Evolutionary conservation across 2,888 invertebrate species (phyloP).

Genomic region (Apodemia zela): DNA sequence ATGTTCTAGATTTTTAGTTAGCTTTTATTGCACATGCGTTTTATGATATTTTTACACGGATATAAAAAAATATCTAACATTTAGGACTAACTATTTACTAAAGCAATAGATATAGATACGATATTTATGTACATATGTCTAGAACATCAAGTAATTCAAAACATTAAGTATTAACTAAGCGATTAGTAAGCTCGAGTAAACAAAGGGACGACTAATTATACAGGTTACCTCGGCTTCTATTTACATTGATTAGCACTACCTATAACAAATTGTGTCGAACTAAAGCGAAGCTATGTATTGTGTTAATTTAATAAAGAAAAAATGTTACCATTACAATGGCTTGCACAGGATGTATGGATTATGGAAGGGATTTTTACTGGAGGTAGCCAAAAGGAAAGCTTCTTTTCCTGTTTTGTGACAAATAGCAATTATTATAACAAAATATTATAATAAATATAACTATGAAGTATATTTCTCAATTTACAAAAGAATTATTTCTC

Average conservation of each 20-base stretch:
- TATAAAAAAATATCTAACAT: not conserved
- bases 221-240: not conserved
- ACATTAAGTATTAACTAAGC: constrained; percentile 12
- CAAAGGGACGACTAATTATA: constrained; percentile 4
- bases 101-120: not conserved
- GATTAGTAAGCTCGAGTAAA: constrained; percentile 19
- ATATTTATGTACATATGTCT: constrained; percentile 3
- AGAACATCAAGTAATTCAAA: not conserved
- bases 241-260: constrained; percentile 21
- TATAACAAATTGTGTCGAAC: constrained; percentile 17
- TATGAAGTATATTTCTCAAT: too few relatives aligned
- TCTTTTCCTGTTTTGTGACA: constrained; percentile 29
- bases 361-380: constrained; percentile 22
- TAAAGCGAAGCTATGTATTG: constrained; percentile 22
- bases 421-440: constrained; percentile 1
- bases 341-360: constrained; percentile 25
- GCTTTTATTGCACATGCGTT: not conserved
- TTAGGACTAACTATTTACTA: not conserved
- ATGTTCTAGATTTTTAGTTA: not conserved
- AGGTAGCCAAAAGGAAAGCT: constrained; percentile 24
- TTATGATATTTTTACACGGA: not conserved
- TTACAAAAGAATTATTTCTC: too few relatives aligned
- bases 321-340: constrained; percentile 27
- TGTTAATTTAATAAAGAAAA: constrained; percentile 17
- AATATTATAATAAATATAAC: not conserved